Evolutionary conservation across 2,888 invertebrate genomes (phyloP).

Genomic region (Odontothrips loti): DNA sequence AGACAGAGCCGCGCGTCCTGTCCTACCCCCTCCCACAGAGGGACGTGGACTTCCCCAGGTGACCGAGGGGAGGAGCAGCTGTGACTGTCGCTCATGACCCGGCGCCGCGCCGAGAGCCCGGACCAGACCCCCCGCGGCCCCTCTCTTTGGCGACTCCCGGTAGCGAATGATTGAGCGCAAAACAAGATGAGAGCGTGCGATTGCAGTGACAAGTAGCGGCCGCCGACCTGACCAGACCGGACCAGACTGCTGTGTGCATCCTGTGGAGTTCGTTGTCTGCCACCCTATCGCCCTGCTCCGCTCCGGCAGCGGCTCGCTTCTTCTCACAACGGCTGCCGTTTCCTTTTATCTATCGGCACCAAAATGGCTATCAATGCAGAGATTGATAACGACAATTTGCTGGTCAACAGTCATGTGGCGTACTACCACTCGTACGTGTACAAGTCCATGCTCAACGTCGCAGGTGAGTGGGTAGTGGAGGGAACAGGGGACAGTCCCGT

Average conservation of each 20-base stretch:
- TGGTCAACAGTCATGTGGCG: conserved; percentile 13
- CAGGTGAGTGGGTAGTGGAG: not conserved
- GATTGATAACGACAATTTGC: conserved; percentile 23
- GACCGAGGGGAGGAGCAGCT: too few relatives aligned
- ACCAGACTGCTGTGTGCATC: not conserved
- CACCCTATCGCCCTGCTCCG: not conserved
- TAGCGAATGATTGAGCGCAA: too few relatives aligned
- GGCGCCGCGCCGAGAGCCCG: too few relatives aligned
- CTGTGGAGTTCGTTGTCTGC: not conserved
- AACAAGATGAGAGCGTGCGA: too few relatives aligned
- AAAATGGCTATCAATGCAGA: conserved; percentile 19
- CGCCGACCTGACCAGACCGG: not conserved
- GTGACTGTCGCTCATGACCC: too few relatives aligned
- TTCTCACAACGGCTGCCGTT: not conserved
- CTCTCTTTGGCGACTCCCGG: too few relatives aligned
- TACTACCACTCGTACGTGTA: conserved; percentile 14
- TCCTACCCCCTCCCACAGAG: too few relatives aligned
- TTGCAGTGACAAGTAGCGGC: not conserved
- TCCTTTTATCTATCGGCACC: not conserved
- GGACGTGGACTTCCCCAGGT: too few relatives aligned
- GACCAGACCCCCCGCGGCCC: too few relatives aligned
- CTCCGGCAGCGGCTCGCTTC: not conserved
- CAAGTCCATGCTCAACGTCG: conserved; percentile 22
- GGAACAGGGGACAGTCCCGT: not conserved
- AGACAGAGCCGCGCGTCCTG: too few relatives aligned